These are phyloP conservation scores for Apoda limacodes DNA, from an alignment of 2,888 invertebrate genomes.

Conservation along the genomic window DNA sequence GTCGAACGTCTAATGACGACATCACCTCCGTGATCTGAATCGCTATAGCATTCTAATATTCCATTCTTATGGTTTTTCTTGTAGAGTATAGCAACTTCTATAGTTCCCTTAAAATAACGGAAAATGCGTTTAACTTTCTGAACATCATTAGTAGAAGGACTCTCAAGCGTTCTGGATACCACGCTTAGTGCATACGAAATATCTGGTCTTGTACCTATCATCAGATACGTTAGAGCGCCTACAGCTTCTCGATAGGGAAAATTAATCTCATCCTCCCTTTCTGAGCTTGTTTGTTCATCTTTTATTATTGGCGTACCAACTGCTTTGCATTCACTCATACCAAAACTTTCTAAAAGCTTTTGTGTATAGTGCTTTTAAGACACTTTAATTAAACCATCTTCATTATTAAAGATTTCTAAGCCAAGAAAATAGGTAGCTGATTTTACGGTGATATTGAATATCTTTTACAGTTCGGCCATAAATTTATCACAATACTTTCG, in stretches of 20 bases:
- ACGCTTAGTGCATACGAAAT: neutral
- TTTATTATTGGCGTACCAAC: slow-evolving; percentile 3
- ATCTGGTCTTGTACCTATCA: neutral
- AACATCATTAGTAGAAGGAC: slow-evolving; percentile 3
- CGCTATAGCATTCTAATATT: slow-evolving; percentile 4
- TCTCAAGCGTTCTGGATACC: slow-evolving; percentile 1
- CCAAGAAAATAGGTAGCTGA: slow-evolving; percentile 2
- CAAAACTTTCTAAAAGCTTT: slow-evolving; percentile 5
- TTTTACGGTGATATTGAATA: slow-evolving; percentile 1
- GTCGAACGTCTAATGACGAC: slow-evolving; percentile 8
- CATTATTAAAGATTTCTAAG: neutral
- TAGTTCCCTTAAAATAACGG: slow-evolving; percentile 4
- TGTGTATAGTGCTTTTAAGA: neutral
- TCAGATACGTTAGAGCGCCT: slow-evolving; percentile 1
- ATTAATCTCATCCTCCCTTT: neutral
- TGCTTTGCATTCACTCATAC: slow-evolving; percentile 1
- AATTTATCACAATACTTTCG: too few species aligned
- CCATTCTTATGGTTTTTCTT: neutral
- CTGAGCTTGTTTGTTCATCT: neutral
- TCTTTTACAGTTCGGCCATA: neutral
- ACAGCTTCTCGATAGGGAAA: slow-evolving; percentile 3
- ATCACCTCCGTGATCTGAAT: slow-evolving; percentile 13
- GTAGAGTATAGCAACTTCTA: neutral
- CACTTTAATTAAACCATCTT: neutral
- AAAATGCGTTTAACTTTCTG: slow-evolving; percentile 8